A percentile compares a stretch with the other conserved stretches of the same genome.
Conservation (phyloP, 1,140 invertebrate species). For the Tribolium castaneum region DNA sequence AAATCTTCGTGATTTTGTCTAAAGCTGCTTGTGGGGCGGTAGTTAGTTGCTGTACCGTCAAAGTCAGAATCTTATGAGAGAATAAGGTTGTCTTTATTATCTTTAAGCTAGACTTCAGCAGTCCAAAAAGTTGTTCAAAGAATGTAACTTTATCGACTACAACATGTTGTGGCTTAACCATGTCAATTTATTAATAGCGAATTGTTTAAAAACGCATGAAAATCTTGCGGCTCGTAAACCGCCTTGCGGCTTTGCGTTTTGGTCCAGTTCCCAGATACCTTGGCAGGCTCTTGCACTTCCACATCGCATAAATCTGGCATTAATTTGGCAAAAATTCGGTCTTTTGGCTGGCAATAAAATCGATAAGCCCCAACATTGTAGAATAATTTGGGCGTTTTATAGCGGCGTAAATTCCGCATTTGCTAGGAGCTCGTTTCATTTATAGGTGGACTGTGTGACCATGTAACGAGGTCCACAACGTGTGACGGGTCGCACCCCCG, state of each 20-base stretch:
- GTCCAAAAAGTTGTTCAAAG: too few species aligned
- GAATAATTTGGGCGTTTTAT: background rate
- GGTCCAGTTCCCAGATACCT: background rate
- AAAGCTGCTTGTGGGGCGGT: too few species aligned
- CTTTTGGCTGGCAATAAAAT: background rate
- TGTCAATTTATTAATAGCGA: background rate
- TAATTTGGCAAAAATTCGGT: too few species aligned
- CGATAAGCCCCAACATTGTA: background rate
- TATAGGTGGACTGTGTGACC: background rate
- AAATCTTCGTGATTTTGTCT: too few species aligned
- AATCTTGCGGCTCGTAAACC: background rate
- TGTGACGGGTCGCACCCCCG: conserved; percentile 48
- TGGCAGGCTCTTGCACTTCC: background rate
- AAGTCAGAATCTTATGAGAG: too few species aligned
- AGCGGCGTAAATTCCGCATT: background rate
- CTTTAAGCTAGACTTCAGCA: too few species aligned
- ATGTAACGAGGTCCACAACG: conserved; percentile 23
- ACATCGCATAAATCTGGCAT: background rate
- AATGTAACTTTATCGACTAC: too few species aligned
- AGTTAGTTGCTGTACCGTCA: too few species aligned
- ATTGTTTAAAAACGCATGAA: background rate
- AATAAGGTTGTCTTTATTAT: too few species aligned
- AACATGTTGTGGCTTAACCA: too few species aligned
- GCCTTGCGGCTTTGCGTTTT: background rate
- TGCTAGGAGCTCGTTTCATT: background rate